A percentile compares a stretch with the other conserved stretches of the same genome.
These are phyloP conservation scores for Hyppa rectilinea DNA, from an alignment of 2,888 invertebrate genomes.

Conservation along the genomic window DNA sequence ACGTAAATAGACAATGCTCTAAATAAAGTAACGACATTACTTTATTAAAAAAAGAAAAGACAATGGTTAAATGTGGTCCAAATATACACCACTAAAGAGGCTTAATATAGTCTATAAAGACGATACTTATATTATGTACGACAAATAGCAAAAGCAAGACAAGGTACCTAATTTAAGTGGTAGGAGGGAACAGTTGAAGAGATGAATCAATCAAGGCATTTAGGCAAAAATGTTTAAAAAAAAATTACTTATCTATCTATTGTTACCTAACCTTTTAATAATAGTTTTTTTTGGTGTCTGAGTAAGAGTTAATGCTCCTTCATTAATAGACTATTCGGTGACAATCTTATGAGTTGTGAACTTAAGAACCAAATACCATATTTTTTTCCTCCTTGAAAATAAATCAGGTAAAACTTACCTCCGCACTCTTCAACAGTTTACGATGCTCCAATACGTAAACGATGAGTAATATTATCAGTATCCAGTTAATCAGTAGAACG, in stretches of 20 bases:
- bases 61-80: neutral
- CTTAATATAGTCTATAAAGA: neutral
- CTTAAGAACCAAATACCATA: neutral
- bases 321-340: no score
- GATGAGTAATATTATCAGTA: slow-evolving; percentile 71
- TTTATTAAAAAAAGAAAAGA: no score
- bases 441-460: slow-evolving; percentile 68
- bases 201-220: neutral
- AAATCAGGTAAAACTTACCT: slow-evolving; percentile 67
- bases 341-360: neutral
- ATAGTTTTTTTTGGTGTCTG: neutral
- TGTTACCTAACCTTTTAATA: no score
- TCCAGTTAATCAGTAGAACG: slow-evolving; percentile 70
- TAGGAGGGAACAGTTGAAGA: neutral
- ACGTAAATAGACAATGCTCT: neutral
- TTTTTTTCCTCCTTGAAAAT: neutral
- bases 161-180: neutral
- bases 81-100: neutral
- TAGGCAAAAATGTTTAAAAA: neutral
- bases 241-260: neutral
- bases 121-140: no score
- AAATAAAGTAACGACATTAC: neutral
- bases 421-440: slow-evolving; percentile 61
- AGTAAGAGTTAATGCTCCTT: no score
- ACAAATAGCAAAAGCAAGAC: neutral